A percentile compares a stretch with the other conserved stretches of the same genome.
Evolutionary conservation across 23 tunicate genomes (phyloP).

Genomic region (Phallusia fumigata): DNA sequence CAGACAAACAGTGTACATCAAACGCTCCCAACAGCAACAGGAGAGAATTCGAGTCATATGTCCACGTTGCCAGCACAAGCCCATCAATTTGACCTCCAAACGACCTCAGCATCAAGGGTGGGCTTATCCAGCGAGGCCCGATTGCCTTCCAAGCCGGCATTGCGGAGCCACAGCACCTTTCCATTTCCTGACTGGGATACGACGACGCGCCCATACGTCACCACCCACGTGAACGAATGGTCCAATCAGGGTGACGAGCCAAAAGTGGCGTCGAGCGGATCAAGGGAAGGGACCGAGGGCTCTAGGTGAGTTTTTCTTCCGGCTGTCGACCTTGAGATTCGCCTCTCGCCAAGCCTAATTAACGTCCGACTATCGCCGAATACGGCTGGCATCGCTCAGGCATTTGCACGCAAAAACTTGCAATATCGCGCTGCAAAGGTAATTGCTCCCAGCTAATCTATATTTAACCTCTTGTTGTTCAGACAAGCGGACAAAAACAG

Average conservation of each 20-base stretch:
- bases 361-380: not conserved
- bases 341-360: not conserved
- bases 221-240: not conserved
- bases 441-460: not conserved
- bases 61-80: slow-evolving; percentile 6
- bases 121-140: slow-evolving; percentile 3
- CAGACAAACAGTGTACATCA: not conserved
- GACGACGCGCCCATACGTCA: not conserved
- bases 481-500: not conserved
- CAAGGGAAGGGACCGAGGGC: too few relatives aligned
- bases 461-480: slow-evolving; percentile 6
- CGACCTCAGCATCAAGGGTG: slow-evolving; percentile 16
- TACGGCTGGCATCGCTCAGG: not conserved
- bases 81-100: not conserved
- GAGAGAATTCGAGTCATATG: not conserved
- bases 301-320: too few relatives aligned
- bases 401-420: slow-evolving; percentile 4
- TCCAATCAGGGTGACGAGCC: not conserved
- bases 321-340: too few relatives aligned
- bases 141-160: slow-evolving; percentile 13
- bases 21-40: not conserved
- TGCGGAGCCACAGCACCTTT: slow-evolving; percentile 9
- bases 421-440: not conserved
- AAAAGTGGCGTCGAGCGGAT: not conserved
- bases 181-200: not conserved